Conservation (phyloP, 2,797 vertebrate species). For the Tolypeutes matacus region DNA sequence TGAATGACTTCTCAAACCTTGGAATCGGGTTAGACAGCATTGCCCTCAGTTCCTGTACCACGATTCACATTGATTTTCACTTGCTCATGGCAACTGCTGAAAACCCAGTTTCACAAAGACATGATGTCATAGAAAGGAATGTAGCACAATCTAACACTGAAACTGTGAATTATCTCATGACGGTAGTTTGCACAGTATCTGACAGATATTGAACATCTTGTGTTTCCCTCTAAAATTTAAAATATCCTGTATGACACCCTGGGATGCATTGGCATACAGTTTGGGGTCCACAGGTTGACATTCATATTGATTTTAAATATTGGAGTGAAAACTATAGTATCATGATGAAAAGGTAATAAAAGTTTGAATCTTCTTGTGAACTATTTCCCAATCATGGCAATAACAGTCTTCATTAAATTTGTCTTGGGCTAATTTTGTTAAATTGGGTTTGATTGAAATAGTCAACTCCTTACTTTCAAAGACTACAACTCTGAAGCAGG, state of each 20-base stretch:
- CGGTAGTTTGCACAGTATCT: neutral
- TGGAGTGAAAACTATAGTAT: neutral
- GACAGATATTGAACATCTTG: neutral
- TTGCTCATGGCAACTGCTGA: neutral
- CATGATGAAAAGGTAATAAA: neutral
- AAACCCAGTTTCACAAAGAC: neutral
- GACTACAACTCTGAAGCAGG: neutral
- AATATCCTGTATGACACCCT: neutral
- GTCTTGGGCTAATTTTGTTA: slow-evolving; percentile 3
- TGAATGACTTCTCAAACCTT: neutral
- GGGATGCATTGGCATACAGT: neutral
- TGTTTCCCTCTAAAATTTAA: slow-evolving; percentile 44
- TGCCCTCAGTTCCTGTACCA: neutral
- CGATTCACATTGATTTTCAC: neutral
- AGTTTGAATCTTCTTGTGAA: neutral
- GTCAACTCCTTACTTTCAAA: neutral
- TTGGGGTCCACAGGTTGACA: neutral
- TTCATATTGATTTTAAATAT: slow-evolving; percentile 17
- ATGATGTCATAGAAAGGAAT: neutral
- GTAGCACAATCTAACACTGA: neutral
- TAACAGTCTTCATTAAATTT: neutral
- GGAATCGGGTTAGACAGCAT: neutral
- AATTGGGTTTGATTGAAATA: slow-evolving; percentile 44
- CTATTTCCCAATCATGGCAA: neutral
- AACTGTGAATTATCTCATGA: neutral